Conservation (phyloP, 2,797 vertebrate species). For the Muraenolepis orangiensis region DNA sequence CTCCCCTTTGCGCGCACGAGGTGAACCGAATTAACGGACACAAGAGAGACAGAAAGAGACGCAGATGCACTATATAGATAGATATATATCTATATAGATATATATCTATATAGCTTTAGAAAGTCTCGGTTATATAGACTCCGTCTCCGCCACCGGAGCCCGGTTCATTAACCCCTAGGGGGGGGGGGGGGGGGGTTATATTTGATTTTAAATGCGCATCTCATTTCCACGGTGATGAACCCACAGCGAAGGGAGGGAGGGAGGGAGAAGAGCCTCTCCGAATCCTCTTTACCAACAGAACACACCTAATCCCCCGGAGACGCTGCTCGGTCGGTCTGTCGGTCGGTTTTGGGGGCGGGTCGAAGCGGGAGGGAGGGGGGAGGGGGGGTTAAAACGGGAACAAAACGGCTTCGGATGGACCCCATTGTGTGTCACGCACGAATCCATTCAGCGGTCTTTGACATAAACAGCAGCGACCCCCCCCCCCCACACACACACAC, state of each 20-base stretch:
- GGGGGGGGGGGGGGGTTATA: slow-evolving; percentile 86
- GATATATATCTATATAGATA: too few relatives aligned
- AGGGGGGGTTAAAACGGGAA: too few relatives aligned
- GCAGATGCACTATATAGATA: too few relatives aligned
- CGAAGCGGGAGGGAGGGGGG: too few relatives aligned
- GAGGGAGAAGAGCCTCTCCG: slow-evolving; percentile 19
- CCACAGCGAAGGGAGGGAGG: too few relatives aligned
- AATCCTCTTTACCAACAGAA: slow-evolving; percentile 78
- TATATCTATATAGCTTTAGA: too few relatives aligned
- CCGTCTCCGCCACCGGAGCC: slow-evolving; percentile 78
- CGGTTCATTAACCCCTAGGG: slow-evolving; percentile 92
- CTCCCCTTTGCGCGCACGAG: slow-evolving; percentile 78
- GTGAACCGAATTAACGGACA: slow-evolving; percentile 79
- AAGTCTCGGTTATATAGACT: too few relatives aligned
- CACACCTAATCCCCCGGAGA: slow-evolving; percentile 81
- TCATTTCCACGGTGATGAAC: slow-evolving; percentile 91
- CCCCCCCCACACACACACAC: too few relatives aligned
- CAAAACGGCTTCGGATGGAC: slow-evolving; percentile 74
- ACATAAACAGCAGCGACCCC: too few relatives aligned
- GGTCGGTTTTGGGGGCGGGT: slow-evolving; percentile 61
- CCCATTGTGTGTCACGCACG: slow-evolving; percentile 84
- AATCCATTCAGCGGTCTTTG: slow-evolving; percentile 58
- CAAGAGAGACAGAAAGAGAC: too few relatives aligned
- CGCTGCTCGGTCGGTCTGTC: slow-evolving; percentile 68
- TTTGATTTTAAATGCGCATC: slow-evolving; percentile 99